Percentiles rank a stretch among this genome's conserved stretches.
Evolutionary conservation across 2,113 vertebrate genomes (phyloP).

Genomic region (Bungarus multicinctus): DNA sequence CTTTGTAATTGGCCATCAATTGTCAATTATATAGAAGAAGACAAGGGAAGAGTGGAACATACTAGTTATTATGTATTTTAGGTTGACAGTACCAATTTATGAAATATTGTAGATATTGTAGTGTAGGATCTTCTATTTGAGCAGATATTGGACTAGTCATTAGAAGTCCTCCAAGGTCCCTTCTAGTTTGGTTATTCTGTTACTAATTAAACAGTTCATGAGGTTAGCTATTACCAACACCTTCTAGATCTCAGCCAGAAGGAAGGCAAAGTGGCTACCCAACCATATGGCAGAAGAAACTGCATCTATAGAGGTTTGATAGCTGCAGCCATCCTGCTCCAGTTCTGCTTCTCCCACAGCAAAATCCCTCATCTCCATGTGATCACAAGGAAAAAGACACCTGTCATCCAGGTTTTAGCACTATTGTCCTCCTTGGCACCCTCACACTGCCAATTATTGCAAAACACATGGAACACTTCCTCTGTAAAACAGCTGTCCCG

Average conservation of each 20-base stretch:
- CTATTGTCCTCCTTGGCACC: background rate
- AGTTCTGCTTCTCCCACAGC: background rate
- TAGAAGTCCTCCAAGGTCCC: background rate
- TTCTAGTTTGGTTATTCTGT: background rate
- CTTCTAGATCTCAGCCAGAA: background rate
- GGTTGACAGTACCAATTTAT: no score
- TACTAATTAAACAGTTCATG: background rate
- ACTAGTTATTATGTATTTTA: background rate
- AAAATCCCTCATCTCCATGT: background rate
- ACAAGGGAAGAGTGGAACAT: background rate
- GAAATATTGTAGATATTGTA: background rate
- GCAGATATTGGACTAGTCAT: background rate
- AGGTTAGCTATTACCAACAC: background rate
- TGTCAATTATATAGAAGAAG: background rate
- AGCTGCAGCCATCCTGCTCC: background rate
- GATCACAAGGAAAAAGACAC: background rate
- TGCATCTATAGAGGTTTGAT: background rate
- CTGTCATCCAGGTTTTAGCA: background rate
- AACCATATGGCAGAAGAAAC: background rate
- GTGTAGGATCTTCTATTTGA: background rate
- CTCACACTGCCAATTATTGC: background rate
- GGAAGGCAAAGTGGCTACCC: background rate
- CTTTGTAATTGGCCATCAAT: background rate
- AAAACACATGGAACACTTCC: background rate
- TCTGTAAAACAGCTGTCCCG: background rate